phyloP scores from a whole-genome alignment of 1,140 invertebrate genomes.

The Drosophila paulistorum region DNA sequence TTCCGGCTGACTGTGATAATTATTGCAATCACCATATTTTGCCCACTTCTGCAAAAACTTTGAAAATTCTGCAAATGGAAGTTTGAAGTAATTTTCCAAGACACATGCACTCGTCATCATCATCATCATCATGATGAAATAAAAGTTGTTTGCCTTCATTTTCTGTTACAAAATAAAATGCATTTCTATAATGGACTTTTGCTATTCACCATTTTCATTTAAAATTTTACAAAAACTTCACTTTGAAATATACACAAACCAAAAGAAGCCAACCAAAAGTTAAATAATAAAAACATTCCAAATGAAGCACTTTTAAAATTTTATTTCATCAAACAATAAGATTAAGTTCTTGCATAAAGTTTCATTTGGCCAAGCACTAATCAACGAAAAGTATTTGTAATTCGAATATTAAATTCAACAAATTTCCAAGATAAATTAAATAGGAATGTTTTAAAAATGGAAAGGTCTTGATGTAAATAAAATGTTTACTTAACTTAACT shows the following conservation, averaged over 20 bases:
- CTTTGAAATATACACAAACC: not conserved
- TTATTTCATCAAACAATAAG: not conserved
- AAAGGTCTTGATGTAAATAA: no score
- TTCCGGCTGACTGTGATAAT: conserved; percentile 20
- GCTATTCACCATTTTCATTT: conserved; percentile 15
- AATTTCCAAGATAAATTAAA: no score
- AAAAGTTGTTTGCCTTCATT: conserved; percentile 14
- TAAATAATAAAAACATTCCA: not conserved
- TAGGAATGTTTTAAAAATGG: no score
- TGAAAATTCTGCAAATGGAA: conserved; percentile 19
- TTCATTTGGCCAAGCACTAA: not conserved
- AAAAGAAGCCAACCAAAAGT: conserved; percentile 1
- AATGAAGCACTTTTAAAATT: not conserved
- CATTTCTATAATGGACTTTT: conserved; percentile 20
- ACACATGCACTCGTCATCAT: not conserved
- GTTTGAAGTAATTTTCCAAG: conserved; percentile 18
- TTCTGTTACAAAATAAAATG: conserved; percentile 13
- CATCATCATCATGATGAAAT: not conserved
- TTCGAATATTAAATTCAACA: not conserved
- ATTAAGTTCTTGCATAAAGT: not conserved
- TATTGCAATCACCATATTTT: conserved; percentile 15
- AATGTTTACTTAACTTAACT: no score
- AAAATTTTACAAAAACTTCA: not conserved
- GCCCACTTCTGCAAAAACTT: not conserved
- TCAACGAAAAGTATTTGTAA: not conserved